phyloP scores from a whole-genome alignment of 2,888 invertebrate genomes.

The Cabera pusaria region DNA sequence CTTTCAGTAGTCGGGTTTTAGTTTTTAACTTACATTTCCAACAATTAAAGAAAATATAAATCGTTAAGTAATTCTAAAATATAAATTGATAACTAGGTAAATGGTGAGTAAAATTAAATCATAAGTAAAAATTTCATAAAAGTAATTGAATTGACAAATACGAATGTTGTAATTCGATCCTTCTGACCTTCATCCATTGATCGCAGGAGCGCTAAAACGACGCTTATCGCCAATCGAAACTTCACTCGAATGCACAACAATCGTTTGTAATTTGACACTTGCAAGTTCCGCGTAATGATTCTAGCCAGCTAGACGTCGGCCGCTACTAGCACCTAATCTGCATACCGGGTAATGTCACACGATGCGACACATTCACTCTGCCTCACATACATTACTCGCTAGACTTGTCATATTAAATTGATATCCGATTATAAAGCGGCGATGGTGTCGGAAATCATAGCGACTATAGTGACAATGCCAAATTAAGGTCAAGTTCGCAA shows the following conservation, averaged over 20 bases:
- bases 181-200: constrained; percentile 12
- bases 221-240: constrained; percentile 19
- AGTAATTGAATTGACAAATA: background rate
- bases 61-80: no score
- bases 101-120: no score
- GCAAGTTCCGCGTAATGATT: constrained; percentile 60
- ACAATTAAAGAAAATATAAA: no score
- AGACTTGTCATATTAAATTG: background rate
- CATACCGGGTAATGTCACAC: constrained; percentile 18
- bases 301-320: constrained; percentile 54
- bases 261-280: constrained; percentile 47
- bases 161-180: background rate
- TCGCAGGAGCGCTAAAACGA: constrained; percentile 10
- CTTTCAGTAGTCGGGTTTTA: no score
- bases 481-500: constrained; percentile 30
- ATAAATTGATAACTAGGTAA: no score
- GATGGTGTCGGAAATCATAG: constrained; percentile 6
- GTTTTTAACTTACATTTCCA: no score
- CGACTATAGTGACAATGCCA: constrained; percentile 11
- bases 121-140: background rate
- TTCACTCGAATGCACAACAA: constrained; percentile 21
- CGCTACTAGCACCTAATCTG: constrained; percentile 6
- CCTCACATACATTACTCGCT: constrained; percentile 15
- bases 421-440: constrained; percentile 3
- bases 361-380: constrained; percentile 11